Evolutionary conservation across 2,113 vertebrate species (phyloP), one percentile per base, ranked within the genome.

Genomic region (Triplophysa rosa): DNA sequence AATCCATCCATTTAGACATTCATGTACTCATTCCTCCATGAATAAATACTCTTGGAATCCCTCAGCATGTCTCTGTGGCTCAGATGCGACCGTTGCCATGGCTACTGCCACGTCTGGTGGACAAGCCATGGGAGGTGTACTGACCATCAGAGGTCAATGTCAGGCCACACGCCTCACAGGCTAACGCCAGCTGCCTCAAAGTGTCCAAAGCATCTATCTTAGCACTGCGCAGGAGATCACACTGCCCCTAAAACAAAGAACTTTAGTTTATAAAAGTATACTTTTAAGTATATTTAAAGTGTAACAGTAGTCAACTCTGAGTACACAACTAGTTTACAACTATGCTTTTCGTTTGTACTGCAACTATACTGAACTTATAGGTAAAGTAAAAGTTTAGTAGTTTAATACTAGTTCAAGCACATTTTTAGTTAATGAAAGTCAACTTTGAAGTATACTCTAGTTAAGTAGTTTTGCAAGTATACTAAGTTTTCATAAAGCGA

Each of bases 111-210:
- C 92, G 82, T 23, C 89, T 85, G 24, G 82, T 82, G 0, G 87
- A 67, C 64, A 70, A 42, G 0, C 82, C 80, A 37, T 91, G 90
- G 65, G 91, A 85, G 61, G 87, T 65, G 87, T 88, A 91, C 75
- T 91, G 91, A 17, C 90, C 86, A 80, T 92, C 92, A 1, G 87
- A 82, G 76, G 87, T 84, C 78, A 88, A 70, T 62, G 93, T 93
- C 88, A 99, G 92, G 77, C 97, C 96, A 0, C 95, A 97, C 0
- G 95, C 95, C 84, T 96, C 91, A 42, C 95, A 97, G 0, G 97
- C 98, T 91, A 97, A 90, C 58, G 97, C 95, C 87, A 98, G 93
- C 91, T 99, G 97, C 89, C 96, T 94, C 91, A 99, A 92, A 79
- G 95, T 95, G 66, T 99, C 98, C 87, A 96, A 69, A 42, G 96